These are phyloP conservation scores for Adelosebastes latens DNA, from an alignment of 2,797 vertebrate species.

Conservation along the genomic window DNA sequence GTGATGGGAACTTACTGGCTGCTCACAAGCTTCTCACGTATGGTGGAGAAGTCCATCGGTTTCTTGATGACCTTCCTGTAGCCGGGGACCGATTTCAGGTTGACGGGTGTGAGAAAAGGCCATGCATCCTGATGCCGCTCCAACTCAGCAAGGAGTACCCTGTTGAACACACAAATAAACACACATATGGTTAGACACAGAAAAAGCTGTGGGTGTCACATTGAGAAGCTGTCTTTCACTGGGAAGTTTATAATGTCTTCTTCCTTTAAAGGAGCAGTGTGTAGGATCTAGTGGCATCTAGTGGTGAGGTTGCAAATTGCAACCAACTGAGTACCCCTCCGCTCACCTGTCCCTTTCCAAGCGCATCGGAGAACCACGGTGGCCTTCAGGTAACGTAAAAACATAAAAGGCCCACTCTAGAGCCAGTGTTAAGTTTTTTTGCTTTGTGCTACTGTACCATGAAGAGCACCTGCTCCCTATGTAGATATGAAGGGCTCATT, in stretches of 20 bases:
- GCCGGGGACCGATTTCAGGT: constrained; percentile 97
- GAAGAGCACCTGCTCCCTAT: too few species aligned
- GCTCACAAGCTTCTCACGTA: constrained; percentile 96
- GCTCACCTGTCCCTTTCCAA: neutral
- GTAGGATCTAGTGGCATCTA: neutral
- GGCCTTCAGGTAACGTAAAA: neutral
- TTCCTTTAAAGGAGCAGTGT: neutral
- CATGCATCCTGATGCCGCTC: constrained; percentile 98
- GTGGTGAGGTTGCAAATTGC: neutral
- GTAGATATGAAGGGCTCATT: neutral
- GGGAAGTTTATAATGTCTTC: neutral
- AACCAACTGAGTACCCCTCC: neutral
- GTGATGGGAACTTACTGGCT: constrained; percentile 92
- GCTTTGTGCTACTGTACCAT: neutral
- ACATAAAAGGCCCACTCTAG: neutral
- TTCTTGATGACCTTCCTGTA: constrained; percentile 99
- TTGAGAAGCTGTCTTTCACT: neutral
- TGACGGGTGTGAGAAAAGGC: constrained; percentile 98
- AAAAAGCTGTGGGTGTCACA: neutral
- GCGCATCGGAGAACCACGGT: neutral
- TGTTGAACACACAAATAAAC: constrained; percentile 55
- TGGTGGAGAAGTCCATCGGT: constrained; percentile 99
- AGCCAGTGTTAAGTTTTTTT: neutral
- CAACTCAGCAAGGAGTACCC: constrained; percentile 94
- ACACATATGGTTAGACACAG: neutral